Evolutionary conservation across 2,888 invertebrate genomes (phyloP).

Genomic region (Cremastobaeus sp.): DNA sequence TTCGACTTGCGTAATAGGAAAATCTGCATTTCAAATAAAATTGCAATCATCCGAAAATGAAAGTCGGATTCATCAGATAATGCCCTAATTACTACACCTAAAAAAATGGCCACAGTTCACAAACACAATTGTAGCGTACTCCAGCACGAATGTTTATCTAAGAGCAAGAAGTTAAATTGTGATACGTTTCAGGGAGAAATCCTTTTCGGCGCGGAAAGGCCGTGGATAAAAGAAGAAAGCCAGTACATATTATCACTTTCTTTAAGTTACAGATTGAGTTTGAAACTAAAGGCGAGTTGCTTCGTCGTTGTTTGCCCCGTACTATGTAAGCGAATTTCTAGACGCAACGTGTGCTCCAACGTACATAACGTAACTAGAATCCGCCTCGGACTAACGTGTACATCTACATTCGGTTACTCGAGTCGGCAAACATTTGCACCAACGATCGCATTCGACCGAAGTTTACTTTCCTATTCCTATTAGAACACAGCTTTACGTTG

Average conservation of each 20-base stretch:
- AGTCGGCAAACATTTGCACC: slow-evolving; percentile 71
- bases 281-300: slow-evolving; percentile 48
- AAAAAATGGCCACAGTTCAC: no score
- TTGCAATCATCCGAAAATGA: no score
- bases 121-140: no score
- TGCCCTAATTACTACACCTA: no score
- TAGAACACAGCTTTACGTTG: slow-evolving; percentile 67
- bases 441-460: slow-evolving; percentile 66
- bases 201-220: not conserved
- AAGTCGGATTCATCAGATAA: no score
- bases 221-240: slow-evolving; percentile 8
- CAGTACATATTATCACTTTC: slow-evolving; percentile 51
- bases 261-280: slow-evolving; percentile 57
- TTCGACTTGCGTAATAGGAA: no score
- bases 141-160: no score
- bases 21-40: no score
- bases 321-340: slow-evolving; percentile 60
- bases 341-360: slow-evolving; percentile 55
- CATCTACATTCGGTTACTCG: slow-evolving; percentile 65
- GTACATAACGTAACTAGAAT: slow-evolving; percentile 58
- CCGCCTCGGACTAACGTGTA: slow-evolving; percentile 54
- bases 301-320: slow-evolving; percentile 58
- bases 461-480: slow-evolving; percentile 72
- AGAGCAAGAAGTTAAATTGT: no score
- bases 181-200: slow-evolving; percentile 2